Evolutionary conservation across 2,888 invertebrate species (phyloP).

Genomic region (Caenorhabditis sp.): DNA sequence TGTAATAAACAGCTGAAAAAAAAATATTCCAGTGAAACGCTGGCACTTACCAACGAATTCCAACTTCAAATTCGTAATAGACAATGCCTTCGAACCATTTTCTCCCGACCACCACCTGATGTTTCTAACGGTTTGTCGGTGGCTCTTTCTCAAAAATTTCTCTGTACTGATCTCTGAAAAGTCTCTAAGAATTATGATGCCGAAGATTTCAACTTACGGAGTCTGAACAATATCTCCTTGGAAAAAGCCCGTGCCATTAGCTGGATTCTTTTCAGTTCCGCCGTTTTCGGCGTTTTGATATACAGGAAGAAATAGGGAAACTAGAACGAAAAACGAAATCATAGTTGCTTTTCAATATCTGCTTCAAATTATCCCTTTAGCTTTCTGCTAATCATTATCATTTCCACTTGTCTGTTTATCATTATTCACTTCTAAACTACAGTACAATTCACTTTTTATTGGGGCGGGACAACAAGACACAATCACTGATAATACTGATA

Average conservation of each 20-base stretch:
- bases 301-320: neutral
- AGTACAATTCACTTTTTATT: neutral
- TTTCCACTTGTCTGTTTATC: neutral
- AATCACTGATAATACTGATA: conserved; percentile 35
- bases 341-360: too few relatives aligned
- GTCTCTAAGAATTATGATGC: neutral
- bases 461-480: neutral
- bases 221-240: neutral
- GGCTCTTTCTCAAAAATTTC: neutral
- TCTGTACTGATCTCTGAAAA: neutral
- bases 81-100: neutral
- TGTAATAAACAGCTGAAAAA: neutral
- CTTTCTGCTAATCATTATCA: neutral
- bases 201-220: neutral
- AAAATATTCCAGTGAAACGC: too few relatives aligned
- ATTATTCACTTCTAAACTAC: neutral
- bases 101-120: neutral
- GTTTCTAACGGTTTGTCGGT: neutral
- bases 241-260: too few relatives aligned
- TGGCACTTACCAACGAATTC: neutral
- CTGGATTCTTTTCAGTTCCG: too few relatives aligned
- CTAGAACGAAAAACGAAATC: too few relatives aligned
- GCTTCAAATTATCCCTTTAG: neutral
- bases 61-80: neutral
- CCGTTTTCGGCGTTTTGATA: too few relatives aligned